A percentile compares a stretch with the other conserved stretches of the same genome.
These are phyloP conservation scores for Uloborus diversus DNA, from an alignment of 1,140 invertebrate species.

Conservation along the genomic window DNA sequence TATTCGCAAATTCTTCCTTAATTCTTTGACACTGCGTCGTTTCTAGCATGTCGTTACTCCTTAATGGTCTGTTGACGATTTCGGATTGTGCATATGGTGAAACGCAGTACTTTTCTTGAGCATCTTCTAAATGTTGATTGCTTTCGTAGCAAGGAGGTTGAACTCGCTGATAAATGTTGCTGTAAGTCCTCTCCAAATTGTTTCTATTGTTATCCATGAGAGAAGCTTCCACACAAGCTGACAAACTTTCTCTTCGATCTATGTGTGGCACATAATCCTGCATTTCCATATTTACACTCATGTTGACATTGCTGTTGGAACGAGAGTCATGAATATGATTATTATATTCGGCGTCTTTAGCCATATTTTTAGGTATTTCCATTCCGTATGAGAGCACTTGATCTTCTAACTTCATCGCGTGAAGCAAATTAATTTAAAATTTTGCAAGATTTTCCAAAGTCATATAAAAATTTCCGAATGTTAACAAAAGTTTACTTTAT, in stretches of 20 bases:
- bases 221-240: not conserved
- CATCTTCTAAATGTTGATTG: not conserved
- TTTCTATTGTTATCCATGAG: not conserved
- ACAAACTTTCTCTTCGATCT: slow-evolving; percentile 9
- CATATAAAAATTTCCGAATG: too few relatives aligned
- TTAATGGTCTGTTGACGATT: not conserved
- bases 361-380: not conserved
- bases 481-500: too few relatives aligned
- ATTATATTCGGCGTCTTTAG: not conserved
- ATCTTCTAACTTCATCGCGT: slow-evolving; percentile 38
- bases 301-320: too few relatives aligned
- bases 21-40: not conserved
- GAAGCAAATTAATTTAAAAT: too few relatives aligned
- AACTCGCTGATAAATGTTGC: slow-evolving; percentile 9
- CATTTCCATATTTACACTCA: not conserved
- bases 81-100: not conserved
- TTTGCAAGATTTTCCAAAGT: too few relatives aligned
- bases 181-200: slow-evolving; percentile 14
- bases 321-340: not conserved
- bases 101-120: not conserved
- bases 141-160: slow-evolving; percentile 6
- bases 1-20: too few relatives aligned
- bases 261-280: not conserved
- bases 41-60: not conserved
- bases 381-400: slow-evolving; percentile 1